Percentiles rank a stretch among this genome's conserved stretches.
Evolutionary conservation across 2,113 vertebrate species (phyloP).

Genomic region (Microtus ochrogaster): DNA sequence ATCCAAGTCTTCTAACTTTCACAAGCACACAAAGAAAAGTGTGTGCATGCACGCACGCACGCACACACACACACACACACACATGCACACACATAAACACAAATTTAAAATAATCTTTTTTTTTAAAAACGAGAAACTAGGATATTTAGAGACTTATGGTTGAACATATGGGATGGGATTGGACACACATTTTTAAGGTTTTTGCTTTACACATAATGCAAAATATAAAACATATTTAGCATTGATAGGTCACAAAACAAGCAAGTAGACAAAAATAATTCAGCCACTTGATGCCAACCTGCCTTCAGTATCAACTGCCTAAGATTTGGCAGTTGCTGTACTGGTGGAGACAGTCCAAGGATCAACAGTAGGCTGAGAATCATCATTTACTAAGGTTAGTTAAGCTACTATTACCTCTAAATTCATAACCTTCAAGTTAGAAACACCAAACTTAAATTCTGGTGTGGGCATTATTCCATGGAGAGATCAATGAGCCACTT

Average conservation of each 20-base stretch:
- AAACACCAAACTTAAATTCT: background rate
- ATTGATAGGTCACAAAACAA: background rate
- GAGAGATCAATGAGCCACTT: background rate
- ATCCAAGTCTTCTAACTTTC: background rate
- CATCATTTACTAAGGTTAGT: background rate
- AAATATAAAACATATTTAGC: background rate
- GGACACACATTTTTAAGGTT: background rate
- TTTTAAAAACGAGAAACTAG: background rate
- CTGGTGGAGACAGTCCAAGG: background rate
- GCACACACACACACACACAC: background rate
- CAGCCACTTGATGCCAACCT: background rate
- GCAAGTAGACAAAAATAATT: background rate
- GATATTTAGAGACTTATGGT: background rate
- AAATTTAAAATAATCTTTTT: background rate
- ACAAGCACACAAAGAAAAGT: background rate
- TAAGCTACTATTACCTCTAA: background rate
- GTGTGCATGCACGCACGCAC: too few relatives aligned
- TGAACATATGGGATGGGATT: background rate
- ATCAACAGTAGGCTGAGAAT: background rate
- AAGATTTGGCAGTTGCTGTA: background rate
- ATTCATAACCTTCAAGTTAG: background rate
- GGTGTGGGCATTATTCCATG: background rate
- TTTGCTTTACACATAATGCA: background rate
- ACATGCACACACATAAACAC: background rate
- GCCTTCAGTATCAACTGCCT: background rate